These are phyloP conservation scores for Pampus argenteus DNA, from an alignment of 2,797 vertebrate species.

Conservation along the genomic window DNA sequence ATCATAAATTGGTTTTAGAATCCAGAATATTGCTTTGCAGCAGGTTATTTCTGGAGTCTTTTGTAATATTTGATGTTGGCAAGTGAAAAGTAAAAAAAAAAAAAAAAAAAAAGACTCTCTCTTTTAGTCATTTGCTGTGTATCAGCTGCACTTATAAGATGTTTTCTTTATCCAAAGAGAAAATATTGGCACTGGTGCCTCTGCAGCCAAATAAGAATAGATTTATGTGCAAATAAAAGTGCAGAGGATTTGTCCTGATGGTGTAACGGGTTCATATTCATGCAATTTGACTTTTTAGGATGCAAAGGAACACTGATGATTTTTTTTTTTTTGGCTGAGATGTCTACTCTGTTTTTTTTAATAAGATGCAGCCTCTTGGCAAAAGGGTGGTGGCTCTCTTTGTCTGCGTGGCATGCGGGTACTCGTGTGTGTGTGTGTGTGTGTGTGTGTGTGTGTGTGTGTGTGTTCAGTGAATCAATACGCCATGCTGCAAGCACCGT, in stretches of 20 bases:
- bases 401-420: constrained; percentile 43
- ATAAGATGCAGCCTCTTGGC: constrained; percentile 7
- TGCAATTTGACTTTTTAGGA: not conserved
- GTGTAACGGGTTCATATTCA: not conserved
- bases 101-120: not conserved
- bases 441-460: constrained; percentile 12
- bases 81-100: not conserved
- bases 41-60: constrained; percentile 6
- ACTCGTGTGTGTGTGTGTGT: constrained; percentile 4
- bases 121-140: constrained; percentile 8
- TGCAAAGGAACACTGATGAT: not conserved
- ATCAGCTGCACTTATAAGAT: not conserved
- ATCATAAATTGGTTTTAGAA: not conserved
- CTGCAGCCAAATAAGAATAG: not conserved
- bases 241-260: not conserved
- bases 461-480: constrained; percentile 18
- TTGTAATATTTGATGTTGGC: not conserved
- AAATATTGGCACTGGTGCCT: not conserved
- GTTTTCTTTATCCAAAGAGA: not conserved
- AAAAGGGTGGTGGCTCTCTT: constrained; percentile 69
- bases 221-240: constrained; percentile 11
- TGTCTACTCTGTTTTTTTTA: not conserved
- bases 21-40: constrained; percentile 3
- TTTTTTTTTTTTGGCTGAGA: not conserved
- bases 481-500: not conserved